These are phyloP conservation scores for Idaea biselata DNA, from an alignment of 2,888 invertebrate species.

Conservation along the genomic window DNA sequence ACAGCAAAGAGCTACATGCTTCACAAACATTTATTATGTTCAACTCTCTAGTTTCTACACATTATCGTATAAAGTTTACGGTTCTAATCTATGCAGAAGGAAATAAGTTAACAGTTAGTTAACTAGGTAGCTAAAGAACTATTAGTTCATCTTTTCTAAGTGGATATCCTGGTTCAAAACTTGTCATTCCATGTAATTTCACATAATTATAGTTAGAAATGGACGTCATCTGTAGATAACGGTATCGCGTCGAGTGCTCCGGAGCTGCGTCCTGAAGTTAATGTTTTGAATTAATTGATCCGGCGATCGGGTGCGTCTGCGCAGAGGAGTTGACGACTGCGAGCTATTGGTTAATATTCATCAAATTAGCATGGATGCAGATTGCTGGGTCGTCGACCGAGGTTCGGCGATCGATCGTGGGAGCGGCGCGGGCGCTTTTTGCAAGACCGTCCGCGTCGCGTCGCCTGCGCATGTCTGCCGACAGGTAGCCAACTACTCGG, in stretches of 20 bases:
- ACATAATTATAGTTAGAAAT: neutral
- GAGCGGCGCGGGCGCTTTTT: conserved; percentile 63
- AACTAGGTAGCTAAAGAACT: neutral
- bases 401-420: conserved; percentile 61
- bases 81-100: neutral
- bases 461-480: conserved; percentile 38
- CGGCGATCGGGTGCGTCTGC: conserved; percentile 29
- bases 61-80: neutral
- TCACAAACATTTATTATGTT: neutral
- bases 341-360: conserved; percentile 46
- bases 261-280: neutral
- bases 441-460: conserved; percentile 34
- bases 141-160: neutral
- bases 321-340: conserved; percentile 22
- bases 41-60: neutral
- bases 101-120: neutral
- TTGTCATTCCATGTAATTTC: neutral
- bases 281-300: neutral
- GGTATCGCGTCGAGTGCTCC: neutral
- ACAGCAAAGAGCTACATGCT: neutral
- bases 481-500: conserved; percentile 37
- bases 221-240: neutral
- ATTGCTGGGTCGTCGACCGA: conserved; percentile 54
- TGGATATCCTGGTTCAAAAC: neutral
- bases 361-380: conserved; percentile 72